These are phyloP conservation scores for Terrapene triunguis DNA, from an alignment of 2,113 vertebrate genomes.

Conservation along the genomic window DNA sequence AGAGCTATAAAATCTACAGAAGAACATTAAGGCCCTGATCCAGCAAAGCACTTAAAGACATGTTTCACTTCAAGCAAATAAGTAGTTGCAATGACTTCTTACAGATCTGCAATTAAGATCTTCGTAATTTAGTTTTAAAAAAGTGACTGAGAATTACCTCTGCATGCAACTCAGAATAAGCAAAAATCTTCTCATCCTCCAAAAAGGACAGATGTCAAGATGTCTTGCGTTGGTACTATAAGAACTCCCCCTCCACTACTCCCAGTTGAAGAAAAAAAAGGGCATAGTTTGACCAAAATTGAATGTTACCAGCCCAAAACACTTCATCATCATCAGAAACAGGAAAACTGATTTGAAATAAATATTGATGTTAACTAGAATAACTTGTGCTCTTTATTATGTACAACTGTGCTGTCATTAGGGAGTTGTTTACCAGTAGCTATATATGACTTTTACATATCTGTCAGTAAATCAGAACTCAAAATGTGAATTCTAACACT, in stretches of 20 bases:
- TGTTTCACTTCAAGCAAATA: not conserved
- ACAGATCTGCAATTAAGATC: not conserved
- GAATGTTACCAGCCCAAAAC: not conserved
- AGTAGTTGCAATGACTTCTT: not conserved
- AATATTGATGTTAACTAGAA: not conserved
- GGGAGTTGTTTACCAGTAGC: not conserved
- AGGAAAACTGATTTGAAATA: not conserved
- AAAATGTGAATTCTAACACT: not conserved
- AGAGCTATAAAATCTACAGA: not conserved
- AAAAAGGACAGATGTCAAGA: not conserved
- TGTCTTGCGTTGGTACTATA: too few species aligned
- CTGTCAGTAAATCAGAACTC: conserved; percentile 9
- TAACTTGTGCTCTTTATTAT: not conserved
- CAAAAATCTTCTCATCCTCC: not conserved
- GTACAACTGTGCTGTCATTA: not conserved
- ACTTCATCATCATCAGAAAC: not conserved
- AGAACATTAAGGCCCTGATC: not conserved
- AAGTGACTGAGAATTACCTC: not conserved
- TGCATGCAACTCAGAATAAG: not conserved
- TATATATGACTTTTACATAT: not conserved
- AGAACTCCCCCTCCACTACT: too few species aligned
- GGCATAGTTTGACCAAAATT: not conserved
- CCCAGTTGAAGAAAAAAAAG: not conserved
- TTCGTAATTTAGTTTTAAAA: not conserved
- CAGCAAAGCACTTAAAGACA: not conserved